Conservation (phyloP, 30 jellyfish, hydroid and myxozoan species). For the Clytia hemisphaerica region DNA sequence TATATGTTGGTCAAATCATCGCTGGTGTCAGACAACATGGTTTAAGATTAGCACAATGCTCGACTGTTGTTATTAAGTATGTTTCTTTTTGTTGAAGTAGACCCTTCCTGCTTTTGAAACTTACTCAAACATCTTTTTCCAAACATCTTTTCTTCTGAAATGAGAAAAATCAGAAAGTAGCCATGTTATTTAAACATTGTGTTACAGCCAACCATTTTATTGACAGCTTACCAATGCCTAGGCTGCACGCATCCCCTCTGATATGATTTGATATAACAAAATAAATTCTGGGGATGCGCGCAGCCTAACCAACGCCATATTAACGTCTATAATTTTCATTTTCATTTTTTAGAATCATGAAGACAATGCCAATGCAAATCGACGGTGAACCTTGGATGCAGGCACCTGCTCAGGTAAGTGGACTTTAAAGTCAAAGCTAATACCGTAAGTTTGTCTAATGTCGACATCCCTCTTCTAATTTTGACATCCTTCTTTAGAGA, state of each 20-base stretch:
- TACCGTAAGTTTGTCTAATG: too few relatives aligned
- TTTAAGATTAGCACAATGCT: slow-evolving; percentile 92
- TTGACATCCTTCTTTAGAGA: too few relatives aligned
- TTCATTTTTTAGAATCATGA: slow-evolving; percentile 50
- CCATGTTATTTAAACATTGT: too few relatives aligned
- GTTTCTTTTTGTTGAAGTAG: background rate
- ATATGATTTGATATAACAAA: too few relatives aligned
- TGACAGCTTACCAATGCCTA: too few relatives aligned
- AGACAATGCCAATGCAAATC: slow-evolving; percentile 96
- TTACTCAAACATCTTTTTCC: too few relatives aligned
- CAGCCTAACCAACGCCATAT: background rate
- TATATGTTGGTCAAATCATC: slow-evolving; percentile 93
- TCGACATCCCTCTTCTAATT: too few relatives aligned
- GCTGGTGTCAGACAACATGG: slow-evolving; percentile 99
- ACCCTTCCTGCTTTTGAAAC: background rate
- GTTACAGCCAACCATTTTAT: too few relatives aligned
- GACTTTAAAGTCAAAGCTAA: background rate
- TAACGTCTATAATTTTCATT: background rate
- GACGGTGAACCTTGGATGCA: slow-evolving; percentile 99
- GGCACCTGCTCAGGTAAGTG: slow-evolving; percentile 87
- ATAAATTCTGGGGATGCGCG: too few relatives aligned
- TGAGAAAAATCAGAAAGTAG: too few relatives aligned
- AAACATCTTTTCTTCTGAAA: too few relatives aligned
- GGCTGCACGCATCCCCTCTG: too few relatives aligned
- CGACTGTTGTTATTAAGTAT: slow-evolving; percentile 64